phyloP scores from a whole-genome alignment of 2,888 invertebrate species.

The Ecliptopera silaceata region DNA sequence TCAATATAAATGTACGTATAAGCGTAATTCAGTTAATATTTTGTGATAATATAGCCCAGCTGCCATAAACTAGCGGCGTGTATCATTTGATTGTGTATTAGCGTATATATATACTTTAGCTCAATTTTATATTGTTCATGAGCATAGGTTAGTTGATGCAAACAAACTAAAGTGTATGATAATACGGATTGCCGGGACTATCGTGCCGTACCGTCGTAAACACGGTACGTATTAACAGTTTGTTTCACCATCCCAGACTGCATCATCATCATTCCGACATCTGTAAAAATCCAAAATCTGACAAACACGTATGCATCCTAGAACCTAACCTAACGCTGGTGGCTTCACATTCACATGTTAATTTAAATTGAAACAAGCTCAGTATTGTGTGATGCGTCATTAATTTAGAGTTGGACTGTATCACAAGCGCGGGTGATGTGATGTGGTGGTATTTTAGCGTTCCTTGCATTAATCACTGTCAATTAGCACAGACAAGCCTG shows the following conservation, averaged over 20 bases:
- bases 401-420: slow-evolving; percentile 56
- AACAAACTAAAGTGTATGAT: slow-evolving; percentile 79
- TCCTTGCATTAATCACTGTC: slow-evolving; percentile 65
- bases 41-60: slow-evolving; percentile 69
- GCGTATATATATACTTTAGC: slow-evolving; percentile 71
- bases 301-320: slow-evolving; percentile 74
- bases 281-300: slow-evolving; percentile 90
- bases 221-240: slow-evolving; percentile 89
- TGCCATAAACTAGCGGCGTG: slow-evolving; percentile 76
- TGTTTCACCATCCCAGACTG: slow-evolving; percentile 98
- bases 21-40: slow-evolving; percentile 59
- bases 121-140: slow-evolving; percentile 62
- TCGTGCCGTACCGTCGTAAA: slow-evolving; percentile 91
- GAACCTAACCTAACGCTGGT: slow-evolving; percentile 47
- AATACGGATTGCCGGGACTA: slow-evolving; percentile 65
- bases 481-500: slow-evolving; percentile 76
- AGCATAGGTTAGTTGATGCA: slow-evolving; percentile 80
- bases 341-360: slow-evolving; percentile 47
- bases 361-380: slow-evolving; percentile 54
- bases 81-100: slow-evolving; percentile 74
- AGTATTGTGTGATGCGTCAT: slow-evolving; percentile 32
- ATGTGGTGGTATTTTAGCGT: slow-evolving; percentile 63
- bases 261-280: slow-evolving; percentile 99
- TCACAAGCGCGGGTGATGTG: slow-evolving; percentile 67
- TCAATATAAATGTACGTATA: slow-evolving; percentile 41